These are phyloP conservation scores for Chlorodrepanis virens DNA, from an alignment of 2,113 vertebrate genomes.

Conservation along the genomic window DNA sequence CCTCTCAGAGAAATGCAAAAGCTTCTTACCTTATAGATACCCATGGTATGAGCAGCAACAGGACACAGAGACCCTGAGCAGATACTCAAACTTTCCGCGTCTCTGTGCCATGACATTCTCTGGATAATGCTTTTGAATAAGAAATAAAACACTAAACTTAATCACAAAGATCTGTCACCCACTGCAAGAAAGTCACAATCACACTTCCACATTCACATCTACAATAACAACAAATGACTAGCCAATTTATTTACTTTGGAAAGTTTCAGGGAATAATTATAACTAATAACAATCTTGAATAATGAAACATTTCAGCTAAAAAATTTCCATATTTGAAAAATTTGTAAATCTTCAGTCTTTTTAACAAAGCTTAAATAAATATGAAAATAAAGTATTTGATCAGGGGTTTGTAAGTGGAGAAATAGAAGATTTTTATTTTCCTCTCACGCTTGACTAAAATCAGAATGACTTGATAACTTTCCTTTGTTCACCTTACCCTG, in stretches of 20 bases:
- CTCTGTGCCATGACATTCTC: not conserved
- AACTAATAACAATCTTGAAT: not conserved
- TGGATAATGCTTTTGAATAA: not conserved
- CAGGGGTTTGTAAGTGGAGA: not conserved
- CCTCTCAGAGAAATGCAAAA: not conserved
- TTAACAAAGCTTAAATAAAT: not conserved
- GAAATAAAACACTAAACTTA: not conserved
- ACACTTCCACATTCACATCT: not conserved
- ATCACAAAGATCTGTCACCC: not conserved
- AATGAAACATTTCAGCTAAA: not conserved
- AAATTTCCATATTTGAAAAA: not conserved
- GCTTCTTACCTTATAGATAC: not conserved
- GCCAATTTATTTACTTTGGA: not conserved
- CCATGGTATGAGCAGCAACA: accelerated
- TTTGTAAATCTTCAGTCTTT: not conserved
- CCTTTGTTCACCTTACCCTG: not conserved
- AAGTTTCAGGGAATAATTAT: not conserved
- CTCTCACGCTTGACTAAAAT: not conserved
- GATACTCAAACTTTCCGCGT: not conserved
- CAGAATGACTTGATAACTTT: not conserved
- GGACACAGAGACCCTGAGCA: not conserved
- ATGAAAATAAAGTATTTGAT: not conserved
- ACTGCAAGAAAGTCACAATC: not conserved
- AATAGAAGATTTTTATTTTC: not conserved
- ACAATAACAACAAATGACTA: not conserved